Evolutionary conservation across 2,797 vertebrate species (phyloP), one percentile per base, ranked within the genome.

Genomic region (Melanotaenia parkinsoni): DNA sequence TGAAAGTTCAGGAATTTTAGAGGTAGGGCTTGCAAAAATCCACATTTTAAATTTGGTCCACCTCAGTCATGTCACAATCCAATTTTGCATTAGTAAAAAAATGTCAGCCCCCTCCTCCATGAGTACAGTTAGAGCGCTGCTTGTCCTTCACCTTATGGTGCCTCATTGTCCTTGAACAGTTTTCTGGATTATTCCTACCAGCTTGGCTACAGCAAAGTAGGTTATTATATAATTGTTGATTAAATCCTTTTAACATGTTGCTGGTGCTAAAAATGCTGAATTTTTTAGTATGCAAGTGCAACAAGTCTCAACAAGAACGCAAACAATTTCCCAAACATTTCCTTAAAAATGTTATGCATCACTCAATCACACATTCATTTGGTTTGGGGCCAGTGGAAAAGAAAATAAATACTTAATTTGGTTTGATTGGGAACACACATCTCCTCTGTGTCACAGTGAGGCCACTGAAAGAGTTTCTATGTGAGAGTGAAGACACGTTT

Each of bases 321-420:
- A 53, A 67, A 61, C 38, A 14, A 28, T 38, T 69, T 67, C 43
- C 30, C 67, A 33, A 64, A 68, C 20, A 32, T 56, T 51, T 63
- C 24, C 72, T 40, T 12, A 26, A 67, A 81, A 70, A 64, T 20
- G 20, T 32, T 33, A 63, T 18, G 26, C 33, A 28, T 72, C 56
- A 66, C 80, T 75, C 51, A 61, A 11, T 80, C 57, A 45, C 35
- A 20, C 58, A 68, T 58, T 59, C 67, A 67, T 88, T 83, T 86
- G 81, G 63, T 85, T 77, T 77, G 40, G 85, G 72, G 79, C 77
- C 57, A 70, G 61, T 82, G 24, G 78, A 70, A 83, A 74, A 50
- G 9, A 60, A 76, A 84, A 89, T 83, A 86, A 91, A 91, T 90
- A 91, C 89, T 87, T 76, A 70, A 86, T 91, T 90, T 89, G 86